These are phyloP conservation scores for Polypedilum vanderplanki DNA, from an alignment of 1,140 invertebrate species.

Conservation along the genomic window DNA sequence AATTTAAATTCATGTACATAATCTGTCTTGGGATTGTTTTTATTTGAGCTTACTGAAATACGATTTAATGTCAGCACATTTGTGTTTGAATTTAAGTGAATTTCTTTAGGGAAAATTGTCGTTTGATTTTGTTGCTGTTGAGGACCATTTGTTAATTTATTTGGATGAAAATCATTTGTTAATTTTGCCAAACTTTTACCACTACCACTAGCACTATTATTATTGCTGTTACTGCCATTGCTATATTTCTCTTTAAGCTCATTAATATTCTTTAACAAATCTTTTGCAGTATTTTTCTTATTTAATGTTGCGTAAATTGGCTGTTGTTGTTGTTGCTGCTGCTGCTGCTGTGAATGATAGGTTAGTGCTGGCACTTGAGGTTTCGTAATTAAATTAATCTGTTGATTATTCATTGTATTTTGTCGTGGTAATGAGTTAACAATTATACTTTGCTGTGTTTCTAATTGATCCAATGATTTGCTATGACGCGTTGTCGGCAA, in stretches of 20 bases:
- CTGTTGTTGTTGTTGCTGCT: not conserved
- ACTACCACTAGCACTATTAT: no score
- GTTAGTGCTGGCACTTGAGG: constrained; percentile 21
- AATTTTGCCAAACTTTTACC: constrained; percentile 22
- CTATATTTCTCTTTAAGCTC: constrained; percentile 55
- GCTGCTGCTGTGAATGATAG: not conserved
- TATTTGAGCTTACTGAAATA: not conserved
- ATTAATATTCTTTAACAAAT: constrained; percentile 48
- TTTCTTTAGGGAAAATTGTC: constrained; percentile 20
- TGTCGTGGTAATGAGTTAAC: constrained; percentile 29
- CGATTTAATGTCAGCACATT: constrained; percentile 25
- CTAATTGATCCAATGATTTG: constrained; percentile 70
- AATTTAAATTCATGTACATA: constrained; percentile 41
- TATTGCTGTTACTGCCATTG: constrained; percentile 43
- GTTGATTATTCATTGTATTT: constrained; percentile 27
- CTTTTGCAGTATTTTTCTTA: constrained; percentile 35
- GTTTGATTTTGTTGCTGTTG: not conserved
- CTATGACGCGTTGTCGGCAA: constrained; percentile 66
- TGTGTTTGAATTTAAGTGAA: constrained; percentile 3
- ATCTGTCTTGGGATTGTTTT: constrained; percentile 35
- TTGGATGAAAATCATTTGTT: constrained; percentile 23
- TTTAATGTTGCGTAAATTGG: not conserved
- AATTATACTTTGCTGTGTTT: constrained; percentile 36
- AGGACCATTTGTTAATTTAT: constrained; percentile 15
- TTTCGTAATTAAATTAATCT: constrained; percentile 21